Evolutionary conservation across 2,113 vertebrate genomes (phyloP), one percentile per base, ranked within the genome.

Genomic region (Platichthys stellatus): DNA sequence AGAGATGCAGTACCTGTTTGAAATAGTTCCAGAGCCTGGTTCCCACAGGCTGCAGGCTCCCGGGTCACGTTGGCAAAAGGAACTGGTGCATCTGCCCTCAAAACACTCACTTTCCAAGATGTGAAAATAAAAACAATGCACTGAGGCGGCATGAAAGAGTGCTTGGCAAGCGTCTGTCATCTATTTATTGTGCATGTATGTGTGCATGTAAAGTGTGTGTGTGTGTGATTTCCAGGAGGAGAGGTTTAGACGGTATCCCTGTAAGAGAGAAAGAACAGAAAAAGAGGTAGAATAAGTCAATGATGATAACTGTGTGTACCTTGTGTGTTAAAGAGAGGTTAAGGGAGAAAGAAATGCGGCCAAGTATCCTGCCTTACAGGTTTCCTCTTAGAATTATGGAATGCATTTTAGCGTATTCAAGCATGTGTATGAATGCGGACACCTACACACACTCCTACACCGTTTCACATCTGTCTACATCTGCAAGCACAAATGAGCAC

Each of bases 171-270:
- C 18, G 59, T 88, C 78, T 74, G 73, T 83, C 86, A 71, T 78
- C 79, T 80, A 58, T 80, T 72, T 60, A 72, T 74, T 79, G 15
- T 68, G 40, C 68, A 6, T 68, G 40, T 58, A 6, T 26, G 51
- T 31, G 28, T 31, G 28, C 3, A 31, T 31, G 31, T 31, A 31
- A 31, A 31, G 14, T 47, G 51, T 53, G 15, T 28, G 54, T 77
- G 23, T 38, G 20, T 78, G 23, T 63, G 35, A 68, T 66, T 67
- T 80, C 76, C 86, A 83, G 85, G 65, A 81, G 58, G 70, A 61
- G 69, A 47, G 77, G 35, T 62, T 89, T 82, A 93, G 76, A 92
- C 40, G 11, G 74, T 82, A 18, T 93, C 90, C 88, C 92, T 93
- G 84, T 7, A 91, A 93, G 63, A 84, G 53, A 87, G 58, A 76